Evolutionary conservation across 53 echinoderm and acorn worm species (phyloP).

Genomic region (Mesocentrotus franciscanus): DNA sequence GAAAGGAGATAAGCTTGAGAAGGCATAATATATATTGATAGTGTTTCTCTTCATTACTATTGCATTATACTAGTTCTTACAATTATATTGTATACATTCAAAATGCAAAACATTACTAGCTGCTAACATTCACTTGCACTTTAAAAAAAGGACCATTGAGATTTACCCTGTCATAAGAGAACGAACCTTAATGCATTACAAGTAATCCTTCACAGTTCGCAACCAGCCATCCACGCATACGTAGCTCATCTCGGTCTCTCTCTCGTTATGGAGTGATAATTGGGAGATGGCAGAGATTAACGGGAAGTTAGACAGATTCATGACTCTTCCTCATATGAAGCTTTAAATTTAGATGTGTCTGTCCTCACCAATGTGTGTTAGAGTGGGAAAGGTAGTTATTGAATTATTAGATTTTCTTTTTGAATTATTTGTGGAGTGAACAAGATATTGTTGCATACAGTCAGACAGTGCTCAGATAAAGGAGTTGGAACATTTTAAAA

Average conservation of each 20-base stretch:
- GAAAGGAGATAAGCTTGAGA: no score
- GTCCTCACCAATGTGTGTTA: neutral
- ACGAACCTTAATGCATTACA: neutral
- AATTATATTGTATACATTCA: no score
- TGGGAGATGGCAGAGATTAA: neutral
- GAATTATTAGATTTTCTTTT: neutral
- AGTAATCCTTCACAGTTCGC: neutral
- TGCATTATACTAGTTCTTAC: no score
- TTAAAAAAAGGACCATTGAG: no score
- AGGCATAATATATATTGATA: no score
- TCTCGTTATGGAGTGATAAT: constrained; percentile 18
- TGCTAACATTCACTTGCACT: no score
- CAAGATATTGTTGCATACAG: neutral
- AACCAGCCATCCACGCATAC: neutral
- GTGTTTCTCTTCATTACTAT: no score
- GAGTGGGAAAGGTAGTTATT: neutral
- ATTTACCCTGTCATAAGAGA: no score
- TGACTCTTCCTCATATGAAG: constrained; percentile 5
- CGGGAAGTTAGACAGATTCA: constrained; percentile 4
- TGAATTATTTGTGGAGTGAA: neutral
- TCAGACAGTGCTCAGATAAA: no score
- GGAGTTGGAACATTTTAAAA: no score
- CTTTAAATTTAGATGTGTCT: constrained; percentile 8
- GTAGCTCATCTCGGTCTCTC: neutral
- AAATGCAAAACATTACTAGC: no score